Evolutionary conservation across 2,888 invertebrate species (phyloP).

Genomic region (Phengaris alcon): DNA sequence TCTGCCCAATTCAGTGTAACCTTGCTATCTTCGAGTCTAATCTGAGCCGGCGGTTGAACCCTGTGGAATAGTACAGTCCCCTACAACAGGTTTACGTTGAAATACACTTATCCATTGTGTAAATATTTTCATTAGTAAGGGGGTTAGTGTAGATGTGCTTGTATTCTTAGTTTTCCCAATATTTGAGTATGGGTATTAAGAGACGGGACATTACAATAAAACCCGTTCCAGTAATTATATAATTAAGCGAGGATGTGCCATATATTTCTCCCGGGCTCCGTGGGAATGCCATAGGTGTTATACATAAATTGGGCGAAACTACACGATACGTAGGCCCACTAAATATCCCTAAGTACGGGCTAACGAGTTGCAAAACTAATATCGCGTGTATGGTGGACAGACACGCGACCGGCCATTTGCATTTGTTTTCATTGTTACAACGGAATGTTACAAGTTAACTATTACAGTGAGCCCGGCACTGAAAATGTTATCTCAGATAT

Average conservation of each 20-base stretch:
- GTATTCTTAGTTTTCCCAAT: neutral
- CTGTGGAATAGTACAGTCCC: too few species aligned
- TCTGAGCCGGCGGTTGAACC: too few species aligned
- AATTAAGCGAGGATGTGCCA: constrained; percentile 36
- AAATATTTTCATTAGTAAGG: too few species aligned
- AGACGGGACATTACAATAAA: constrained; percentile 6
- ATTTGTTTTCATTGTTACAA: constrained; percentile 45
- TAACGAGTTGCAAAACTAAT: constrained; percentile 51
- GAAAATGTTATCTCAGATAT: too few species aligned
- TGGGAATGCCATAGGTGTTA: constrained; percentile 43
- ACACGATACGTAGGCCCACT: constrained; percentile 47
- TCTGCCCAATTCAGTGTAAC: too few species aligned
- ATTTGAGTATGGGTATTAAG: neutral
- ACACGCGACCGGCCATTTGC: constrained; percentile 50
- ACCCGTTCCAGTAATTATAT: constrained; percentile 33
- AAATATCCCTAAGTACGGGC: constrained; percentile 52
- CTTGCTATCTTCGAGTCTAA: too few species aligned
- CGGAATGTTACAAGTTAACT: neutral
- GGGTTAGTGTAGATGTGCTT: too few species aligned
- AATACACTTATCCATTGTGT: too few species aligned
- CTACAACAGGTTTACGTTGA: too few species aligned
- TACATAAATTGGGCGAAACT: constrained; percentile 44
- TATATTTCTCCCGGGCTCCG: constrained; percentile 38
- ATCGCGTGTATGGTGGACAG: constrained; percentile 46
- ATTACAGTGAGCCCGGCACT: neutral